Conservation (phyloP, 2,888 invertebrate species). For the Conops quadrifasciatus region DNA sequence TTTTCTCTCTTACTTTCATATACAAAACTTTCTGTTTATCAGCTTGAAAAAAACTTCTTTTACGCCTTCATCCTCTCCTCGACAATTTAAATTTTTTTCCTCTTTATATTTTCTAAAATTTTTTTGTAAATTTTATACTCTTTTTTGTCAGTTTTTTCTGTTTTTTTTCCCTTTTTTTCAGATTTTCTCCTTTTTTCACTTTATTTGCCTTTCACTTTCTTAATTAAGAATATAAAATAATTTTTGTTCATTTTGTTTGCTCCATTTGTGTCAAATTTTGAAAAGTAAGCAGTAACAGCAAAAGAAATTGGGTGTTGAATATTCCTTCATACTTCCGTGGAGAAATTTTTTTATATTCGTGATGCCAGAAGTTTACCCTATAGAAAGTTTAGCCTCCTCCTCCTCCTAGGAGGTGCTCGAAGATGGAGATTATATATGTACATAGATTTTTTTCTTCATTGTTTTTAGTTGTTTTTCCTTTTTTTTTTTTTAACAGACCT, state of each 20-base stretch:
- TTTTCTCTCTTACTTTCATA: no score
- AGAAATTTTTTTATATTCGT: slow-evolving; percentile 5
- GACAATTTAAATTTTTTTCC: no score
- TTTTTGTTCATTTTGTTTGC: slow-evolving; percentile 7
- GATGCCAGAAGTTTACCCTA: neutral
- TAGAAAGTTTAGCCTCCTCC: slow-evolving; percentile 1
- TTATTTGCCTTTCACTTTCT: slow-evolving; percentile 18
- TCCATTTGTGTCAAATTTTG: neutral
- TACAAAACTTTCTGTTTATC: no score
- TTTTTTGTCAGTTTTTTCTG: neutral
- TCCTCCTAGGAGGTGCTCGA: slow-evolving; percentile 4
- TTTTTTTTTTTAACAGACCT: neutral
- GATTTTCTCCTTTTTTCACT: neutral
- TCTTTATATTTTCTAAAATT: no score
- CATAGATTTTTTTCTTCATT: no score
- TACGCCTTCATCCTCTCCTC: no score
- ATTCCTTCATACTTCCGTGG: no score
- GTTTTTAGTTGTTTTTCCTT: neutral
- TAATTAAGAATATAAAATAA: slow-evolving; percentile 13
- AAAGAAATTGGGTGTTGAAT: neutral
- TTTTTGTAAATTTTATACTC: no score
- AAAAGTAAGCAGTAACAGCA: neutral
- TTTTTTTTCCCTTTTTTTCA: neutral
- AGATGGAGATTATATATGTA: no score
- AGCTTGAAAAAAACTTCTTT: no score